Percentiles rank a stretch among this genome's conserved stretches.
phyloP scores from a whole-genome alignment of 2,113 vertebrate species.

The Crotalus viridis region DNA sequence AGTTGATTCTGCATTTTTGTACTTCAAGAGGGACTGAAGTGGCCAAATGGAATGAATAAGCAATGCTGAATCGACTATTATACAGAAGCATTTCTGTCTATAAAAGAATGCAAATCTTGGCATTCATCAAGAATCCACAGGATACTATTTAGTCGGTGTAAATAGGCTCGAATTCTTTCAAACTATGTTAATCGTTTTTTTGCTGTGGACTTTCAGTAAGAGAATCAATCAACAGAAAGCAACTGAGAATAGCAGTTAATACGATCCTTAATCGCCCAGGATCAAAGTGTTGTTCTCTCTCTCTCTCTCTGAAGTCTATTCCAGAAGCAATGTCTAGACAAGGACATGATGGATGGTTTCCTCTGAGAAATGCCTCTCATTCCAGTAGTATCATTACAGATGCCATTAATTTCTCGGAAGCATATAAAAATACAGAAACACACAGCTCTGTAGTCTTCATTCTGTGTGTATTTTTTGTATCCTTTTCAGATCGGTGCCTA shows the following conservation, averaged over 20 bases:
- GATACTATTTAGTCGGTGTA: background rate
- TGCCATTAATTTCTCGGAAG: accelerated
- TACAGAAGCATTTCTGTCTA: background rate
- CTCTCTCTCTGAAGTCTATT: background rate
- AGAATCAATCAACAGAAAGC: background rate
- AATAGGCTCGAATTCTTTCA: background rate
- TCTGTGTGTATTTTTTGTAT: background rate
- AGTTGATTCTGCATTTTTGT: background rate
- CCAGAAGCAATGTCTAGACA: conserved; percentile 14
- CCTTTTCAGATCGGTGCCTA: conserved; percentile 90
- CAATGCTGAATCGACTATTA: background rate
- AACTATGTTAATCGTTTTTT: background rate
- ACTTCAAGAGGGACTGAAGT: background rate
- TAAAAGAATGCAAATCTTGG: background rate
- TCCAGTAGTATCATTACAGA: background rate
- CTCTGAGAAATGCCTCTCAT: background rate
- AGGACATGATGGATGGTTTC: conserved; percentile 5
- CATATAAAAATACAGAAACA: accelerated
- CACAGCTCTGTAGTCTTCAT: accelerated
- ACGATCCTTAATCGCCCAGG: background rate
- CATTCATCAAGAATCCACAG: background rate
- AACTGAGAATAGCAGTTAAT: background rate
- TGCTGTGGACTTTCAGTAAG: background rate
- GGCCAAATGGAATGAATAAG: background rate
- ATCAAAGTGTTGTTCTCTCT: background rate